Evolutionary conservation across 2,888 invertebrate species (phyloP).

Genomic region (Schrankia costaestrigalis): DNA sequence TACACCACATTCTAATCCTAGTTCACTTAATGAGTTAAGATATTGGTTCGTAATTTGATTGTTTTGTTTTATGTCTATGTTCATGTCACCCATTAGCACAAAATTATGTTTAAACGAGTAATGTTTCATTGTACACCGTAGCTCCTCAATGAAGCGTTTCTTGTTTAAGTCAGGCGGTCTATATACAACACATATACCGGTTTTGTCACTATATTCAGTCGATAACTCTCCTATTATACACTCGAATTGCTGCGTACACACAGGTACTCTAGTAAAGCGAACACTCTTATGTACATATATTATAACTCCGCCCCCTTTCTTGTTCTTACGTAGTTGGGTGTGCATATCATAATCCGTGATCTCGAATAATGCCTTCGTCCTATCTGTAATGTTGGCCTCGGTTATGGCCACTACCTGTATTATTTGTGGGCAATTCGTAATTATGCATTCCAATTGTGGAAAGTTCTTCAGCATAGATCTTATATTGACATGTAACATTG

Average conservation of each 20-base stretch:
- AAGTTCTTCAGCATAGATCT: constrained; percentile 1
- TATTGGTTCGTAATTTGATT: no score
- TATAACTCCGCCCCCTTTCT: constrained; percentile 1
- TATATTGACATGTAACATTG: constrained; percentile 1
- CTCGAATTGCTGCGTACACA: background rate
- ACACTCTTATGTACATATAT: background rate
- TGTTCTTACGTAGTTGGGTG: background rate
- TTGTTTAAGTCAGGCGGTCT: background rate
- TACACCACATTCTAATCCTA: background rate
- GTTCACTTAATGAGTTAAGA: background rate
- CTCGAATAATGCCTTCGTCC: background rate
- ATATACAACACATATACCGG: background rate
- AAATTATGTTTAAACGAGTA: no score
- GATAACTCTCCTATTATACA: background rate
- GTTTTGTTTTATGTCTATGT: background rate
- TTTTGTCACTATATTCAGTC: background rate
- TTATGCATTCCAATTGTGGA: background rate
- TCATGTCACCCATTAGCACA: background rate
- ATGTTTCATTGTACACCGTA: background rate
- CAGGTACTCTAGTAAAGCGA: no score
- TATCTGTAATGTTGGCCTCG: background rate
- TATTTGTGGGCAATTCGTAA: background rate
- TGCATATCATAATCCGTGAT: background rate
- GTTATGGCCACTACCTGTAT: background rate
- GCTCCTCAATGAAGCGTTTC: background rate